phyloP scores from a whole-genome alignment of 2,797 vertebrate species.

The Sebastes wilsoni region DNA sequence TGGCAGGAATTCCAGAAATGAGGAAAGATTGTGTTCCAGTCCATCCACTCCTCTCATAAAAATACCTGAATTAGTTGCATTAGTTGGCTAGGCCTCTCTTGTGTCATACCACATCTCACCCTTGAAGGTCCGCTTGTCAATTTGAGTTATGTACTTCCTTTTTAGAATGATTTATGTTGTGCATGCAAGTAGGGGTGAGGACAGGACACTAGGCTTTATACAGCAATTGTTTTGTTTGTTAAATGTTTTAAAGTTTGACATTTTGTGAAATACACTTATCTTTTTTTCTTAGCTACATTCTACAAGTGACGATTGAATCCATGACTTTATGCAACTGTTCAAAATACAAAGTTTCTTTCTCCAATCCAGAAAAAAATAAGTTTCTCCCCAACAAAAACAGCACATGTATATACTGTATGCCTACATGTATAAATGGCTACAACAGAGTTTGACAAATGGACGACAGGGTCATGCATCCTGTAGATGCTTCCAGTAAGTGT shows the following conservation, averaged over 20 bases:
- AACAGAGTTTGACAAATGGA: conserved; percentile 5
- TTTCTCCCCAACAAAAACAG: neutral
- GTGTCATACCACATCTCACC: conserved; percentile 60
- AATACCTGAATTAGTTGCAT: conserved; percentile 69
- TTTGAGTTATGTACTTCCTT: conserved; percentile 28
- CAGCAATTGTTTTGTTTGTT: neutral
- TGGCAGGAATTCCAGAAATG: conserved; percentile 78
- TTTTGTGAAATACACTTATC: neutral
- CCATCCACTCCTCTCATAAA: conserved; percentile 67
- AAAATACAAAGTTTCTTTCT: neutral
- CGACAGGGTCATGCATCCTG: neutral
- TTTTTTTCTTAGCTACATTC: neutral
- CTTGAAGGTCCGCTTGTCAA: conserved; percentile 44
- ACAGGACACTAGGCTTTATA: neutral
- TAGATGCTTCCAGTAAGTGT: conserved; percentile 35
- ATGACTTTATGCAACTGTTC: neutral
- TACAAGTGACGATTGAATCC: neutral
- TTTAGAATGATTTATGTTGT: conserved; percentile 3
- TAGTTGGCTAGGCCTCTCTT: conserved; percentile 54
- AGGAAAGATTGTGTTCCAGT: conserved; percentile 61
- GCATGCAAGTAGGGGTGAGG: neutral
- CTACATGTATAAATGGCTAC: neutral
- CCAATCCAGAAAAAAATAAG: neutral
- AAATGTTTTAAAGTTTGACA: neutral
- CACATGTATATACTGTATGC: neutral